Conservation (phyloP, 2,888 invertebrate species). For the Caenorhabditis becei region DNA sequence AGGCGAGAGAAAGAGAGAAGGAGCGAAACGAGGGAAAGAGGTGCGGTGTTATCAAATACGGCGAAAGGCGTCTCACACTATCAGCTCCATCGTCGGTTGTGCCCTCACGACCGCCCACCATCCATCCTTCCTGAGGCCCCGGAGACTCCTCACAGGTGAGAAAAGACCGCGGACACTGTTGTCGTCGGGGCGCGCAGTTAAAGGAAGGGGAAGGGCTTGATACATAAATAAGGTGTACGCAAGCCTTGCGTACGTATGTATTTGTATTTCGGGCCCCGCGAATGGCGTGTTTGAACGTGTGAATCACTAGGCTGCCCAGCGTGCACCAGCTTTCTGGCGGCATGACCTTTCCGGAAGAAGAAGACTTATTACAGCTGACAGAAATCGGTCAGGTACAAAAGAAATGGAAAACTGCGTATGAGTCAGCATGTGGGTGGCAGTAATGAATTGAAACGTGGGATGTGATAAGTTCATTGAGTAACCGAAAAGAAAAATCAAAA, state of each 20-base stretch:
- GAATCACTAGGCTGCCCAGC: slow-evolving; percentile 43
- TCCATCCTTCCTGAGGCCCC: slow-evolving; percentile 38
- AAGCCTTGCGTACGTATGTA: slow-evolving; percentile 34
- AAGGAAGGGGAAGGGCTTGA: slow-evolving; percentile 25
- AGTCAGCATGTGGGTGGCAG: no score
- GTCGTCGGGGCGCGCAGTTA: slow-evolving; percentile 8
- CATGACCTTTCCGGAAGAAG: slow-evolving; percentile 48
- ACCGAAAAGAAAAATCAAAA: no score
- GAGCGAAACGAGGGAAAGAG: slow-evolving; percentile 42
- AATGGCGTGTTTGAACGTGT: slow-evolving; percentile 57
- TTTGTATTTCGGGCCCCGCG: slow-evolving; percentile 55
- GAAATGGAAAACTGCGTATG: neutral
- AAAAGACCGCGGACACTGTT: slow-evolving; percentile 46
- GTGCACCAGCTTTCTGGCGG: slow-evolving; percentile 29
- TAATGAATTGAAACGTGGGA: no score
- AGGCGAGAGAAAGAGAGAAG: slow-evolving; percentile 18
- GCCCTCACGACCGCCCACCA: slow-evolving; percentile 55
- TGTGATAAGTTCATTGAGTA: no score
- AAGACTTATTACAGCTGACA: neutral
- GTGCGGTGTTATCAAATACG: slow-evolving; percentile 60
- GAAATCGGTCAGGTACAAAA: neutral
- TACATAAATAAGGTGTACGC: slow-evolving; percentile 60
- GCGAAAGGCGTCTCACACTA: slow-evolving; percentile 58
- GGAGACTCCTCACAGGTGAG: slow-evolving; percentile 46
- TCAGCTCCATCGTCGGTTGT: slow-evolving; percentile 44